These are phyloP conservation scores for Drosophila melanica DNA, from an alignment of 1,140 invertebrate species.

Conservation along the genomic window DNA sequence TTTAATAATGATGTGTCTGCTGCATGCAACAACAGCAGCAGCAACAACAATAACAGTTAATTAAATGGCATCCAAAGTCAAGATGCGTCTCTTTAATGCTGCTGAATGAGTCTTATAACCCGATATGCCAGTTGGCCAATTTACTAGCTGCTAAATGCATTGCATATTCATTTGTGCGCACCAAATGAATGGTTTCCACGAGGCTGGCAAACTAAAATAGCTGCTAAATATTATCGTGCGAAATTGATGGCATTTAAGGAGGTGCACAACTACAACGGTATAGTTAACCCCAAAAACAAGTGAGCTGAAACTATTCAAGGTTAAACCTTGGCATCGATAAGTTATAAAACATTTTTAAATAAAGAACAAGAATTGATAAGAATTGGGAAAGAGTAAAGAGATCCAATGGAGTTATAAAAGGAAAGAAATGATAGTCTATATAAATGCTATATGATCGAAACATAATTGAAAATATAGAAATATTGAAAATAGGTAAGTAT, in stretches of 20 bases:
- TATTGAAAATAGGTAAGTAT: too few species aligned
- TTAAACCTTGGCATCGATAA: too few species aligned
- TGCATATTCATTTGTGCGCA: slow-evolving; percentile 41
- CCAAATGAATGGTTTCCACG: slow-evolving; percentile 36
- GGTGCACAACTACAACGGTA: neutral
- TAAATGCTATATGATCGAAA: too few species aligned
- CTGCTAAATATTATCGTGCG: neutral
- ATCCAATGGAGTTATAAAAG: too few species aligned
- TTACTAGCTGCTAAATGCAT: slow-evolving; percentile 66
- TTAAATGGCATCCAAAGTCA: slow-evolving; percentile 28
- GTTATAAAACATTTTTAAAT: too few species aligned
- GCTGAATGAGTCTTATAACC: neutral
- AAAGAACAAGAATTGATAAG: too few species aligned
- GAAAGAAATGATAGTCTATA: too few species aligned
- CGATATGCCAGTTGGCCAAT: slow-evolving; percentile 57
- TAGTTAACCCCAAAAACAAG: neutral
- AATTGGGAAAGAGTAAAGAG: too few species aligned
- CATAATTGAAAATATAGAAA: too few species aligned
- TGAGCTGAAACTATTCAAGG: neutral
- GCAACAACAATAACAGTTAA: slow-evolving; percentile 13
- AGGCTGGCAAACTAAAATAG: neutral
- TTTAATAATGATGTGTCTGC: slow-evolving; percentile 79
- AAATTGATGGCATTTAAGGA: neutral
- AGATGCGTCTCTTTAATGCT: slow-evolving; percentile 39
- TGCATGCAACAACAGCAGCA: slow-evolving; percentile 32